Conservation (phyloP, 2,797 vertebrate genomes). For the Strix occidentalis region DNA sequence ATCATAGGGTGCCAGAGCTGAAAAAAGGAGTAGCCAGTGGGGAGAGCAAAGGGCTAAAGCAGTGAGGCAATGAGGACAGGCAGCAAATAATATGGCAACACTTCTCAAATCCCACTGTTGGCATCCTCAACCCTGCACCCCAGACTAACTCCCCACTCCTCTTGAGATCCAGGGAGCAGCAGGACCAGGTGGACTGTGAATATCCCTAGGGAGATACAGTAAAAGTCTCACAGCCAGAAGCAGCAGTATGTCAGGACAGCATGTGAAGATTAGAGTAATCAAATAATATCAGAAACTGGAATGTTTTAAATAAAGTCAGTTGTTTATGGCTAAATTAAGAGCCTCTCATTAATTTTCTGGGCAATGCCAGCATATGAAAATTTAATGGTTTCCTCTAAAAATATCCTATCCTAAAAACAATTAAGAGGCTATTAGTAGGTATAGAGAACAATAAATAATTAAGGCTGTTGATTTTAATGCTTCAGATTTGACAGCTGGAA, state of each 20-base stretch:
- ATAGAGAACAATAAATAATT: slow-evolving; percentile 67
- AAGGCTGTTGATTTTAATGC: slow-evolving; percentile 65
- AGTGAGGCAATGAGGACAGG: background rate
- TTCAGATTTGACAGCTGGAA: slow-evolving; percentile 62
- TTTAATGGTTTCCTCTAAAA: slow-evolving; percentile 39
- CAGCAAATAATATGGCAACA: background rate
- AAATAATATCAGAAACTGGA: background rate
- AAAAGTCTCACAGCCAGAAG: background rate
- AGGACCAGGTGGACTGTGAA: background rate
- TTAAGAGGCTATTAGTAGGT: slow-evolving; percentile 60
- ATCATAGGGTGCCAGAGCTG: background rate
- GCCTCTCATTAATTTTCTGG: slow-evolving; percentile 30
- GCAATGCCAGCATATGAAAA: slow-evolving; percentile 31
- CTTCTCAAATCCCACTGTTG: background rate
- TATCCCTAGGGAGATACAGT: background rate
- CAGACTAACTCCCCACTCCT: background rate
- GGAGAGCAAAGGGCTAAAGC: background rate
- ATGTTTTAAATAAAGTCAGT: slow-evolving; percentile 32
- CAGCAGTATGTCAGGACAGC: background rate
- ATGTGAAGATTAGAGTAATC: background rate
- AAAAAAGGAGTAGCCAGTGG: too few relatives aligned
- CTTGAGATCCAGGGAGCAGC: background rate
- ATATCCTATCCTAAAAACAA: slow-evolving; percentile 55
- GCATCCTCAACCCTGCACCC: background rate
- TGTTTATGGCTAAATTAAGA: slow-evolving; percentile 15